A percentile compares a stretch with the other conserved stretches of the same genome.
These are phyloP conservation scores for Peromyscus leucopus DNA, from an alignment of 2,113 vertebrate genomes.

Conservation along the genomic window DNA sequence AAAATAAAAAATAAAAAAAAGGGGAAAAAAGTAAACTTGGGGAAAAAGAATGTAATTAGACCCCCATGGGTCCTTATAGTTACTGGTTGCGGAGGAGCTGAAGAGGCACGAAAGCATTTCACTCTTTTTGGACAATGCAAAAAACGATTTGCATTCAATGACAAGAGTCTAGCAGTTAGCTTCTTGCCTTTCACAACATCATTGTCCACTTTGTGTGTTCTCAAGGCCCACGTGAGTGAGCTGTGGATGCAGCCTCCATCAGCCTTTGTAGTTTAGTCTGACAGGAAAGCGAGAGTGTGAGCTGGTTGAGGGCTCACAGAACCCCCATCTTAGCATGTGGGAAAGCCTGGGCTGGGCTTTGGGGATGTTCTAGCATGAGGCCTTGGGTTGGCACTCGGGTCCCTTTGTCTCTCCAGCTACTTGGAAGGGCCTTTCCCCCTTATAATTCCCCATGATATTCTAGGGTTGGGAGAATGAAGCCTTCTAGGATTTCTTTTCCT, in stretches of 20 bases:
- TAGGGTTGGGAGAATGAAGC: not conserved
- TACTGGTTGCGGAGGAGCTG: not conserved
- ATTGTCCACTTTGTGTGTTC: not conserved
- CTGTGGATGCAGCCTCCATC: rapidly evolving
- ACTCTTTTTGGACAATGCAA: not conserved
- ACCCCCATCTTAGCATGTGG: not conserved
- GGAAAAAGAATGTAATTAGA: not conserved
- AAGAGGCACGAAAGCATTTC: not conserved
- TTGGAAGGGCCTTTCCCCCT: not conserved
- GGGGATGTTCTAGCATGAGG: rapidly evolving
- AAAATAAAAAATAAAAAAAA: no score
- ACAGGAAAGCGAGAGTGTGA: not conserved
- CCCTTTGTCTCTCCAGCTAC: not conserved
- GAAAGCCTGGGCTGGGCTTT: not conserved
- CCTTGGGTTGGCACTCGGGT: not conserved
- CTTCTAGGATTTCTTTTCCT: not conserved
- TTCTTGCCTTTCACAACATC: not conserved
- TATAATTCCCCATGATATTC: not conserved
- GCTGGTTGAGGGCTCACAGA: not conserved
- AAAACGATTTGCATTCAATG: not conserved
- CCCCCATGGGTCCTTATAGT: not conserved
- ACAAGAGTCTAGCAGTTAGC: not conserved
- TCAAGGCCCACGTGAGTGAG: not conserved
- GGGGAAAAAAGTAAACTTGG: no score
- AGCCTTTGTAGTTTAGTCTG: not conserved